Conservation (phyloP, 1,140 invertebrate genomes). For the Neuroterus valhalla region DNA sequence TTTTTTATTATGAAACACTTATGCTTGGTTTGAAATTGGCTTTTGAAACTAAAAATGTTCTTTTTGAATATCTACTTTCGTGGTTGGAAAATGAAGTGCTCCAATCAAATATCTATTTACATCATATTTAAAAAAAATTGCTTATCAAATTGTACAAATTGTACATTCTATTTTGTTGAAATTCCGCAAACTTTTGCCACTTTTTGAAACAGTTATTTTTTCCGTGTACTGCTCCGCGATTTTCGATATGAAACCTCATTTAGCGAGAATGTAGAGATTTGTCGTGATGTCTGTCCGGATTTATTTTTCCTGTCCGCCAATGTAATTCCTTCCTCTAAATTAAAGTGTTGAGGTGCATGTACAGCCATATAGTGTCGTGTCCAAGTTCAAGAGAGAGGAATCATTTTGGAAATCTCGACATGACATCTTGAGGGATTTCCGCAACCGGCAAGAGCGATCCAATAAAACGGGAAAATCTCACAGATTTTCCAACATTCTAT, state of each 20-base stretch:
- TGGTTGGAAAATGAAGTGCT: too few species aligned
- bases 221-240: neutral
- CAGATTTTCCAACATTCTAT: conserved; percentile 3
- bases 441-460: neutral
- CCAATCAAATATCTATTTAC: too few species aligned
- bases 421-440: conserved; percentile 1
- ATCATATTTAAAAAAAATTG: too few species aligned
- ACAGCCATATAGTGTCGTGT: too few species aligned
- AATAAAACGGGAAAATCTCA: neutral
- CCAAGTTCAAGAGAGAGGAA: neutral
- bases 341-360: too few species aligned
- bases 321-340: conserved; percentile 3
- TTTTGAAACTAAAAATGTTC: too few species aligned
- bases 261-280: neutral
- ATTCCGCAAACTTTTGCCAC: too few species aligned
- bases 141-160: too few species aligned
- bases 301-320: neutral
- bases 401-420: neutral
- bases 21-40: too few species aligned
- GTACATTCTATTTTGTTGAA: neutral
- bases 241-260: neutral
- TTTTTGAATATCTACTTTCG: too few species aligned
- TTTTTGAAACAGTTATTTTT: too few species aligned
- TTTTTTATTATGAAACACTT: too few species aligned
- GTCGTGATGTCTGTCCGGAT: neutral